phyloP scores from a whole-genome alignment of 92 coral and sea anemone genomes.

The Porites cylindrica region DNA sequence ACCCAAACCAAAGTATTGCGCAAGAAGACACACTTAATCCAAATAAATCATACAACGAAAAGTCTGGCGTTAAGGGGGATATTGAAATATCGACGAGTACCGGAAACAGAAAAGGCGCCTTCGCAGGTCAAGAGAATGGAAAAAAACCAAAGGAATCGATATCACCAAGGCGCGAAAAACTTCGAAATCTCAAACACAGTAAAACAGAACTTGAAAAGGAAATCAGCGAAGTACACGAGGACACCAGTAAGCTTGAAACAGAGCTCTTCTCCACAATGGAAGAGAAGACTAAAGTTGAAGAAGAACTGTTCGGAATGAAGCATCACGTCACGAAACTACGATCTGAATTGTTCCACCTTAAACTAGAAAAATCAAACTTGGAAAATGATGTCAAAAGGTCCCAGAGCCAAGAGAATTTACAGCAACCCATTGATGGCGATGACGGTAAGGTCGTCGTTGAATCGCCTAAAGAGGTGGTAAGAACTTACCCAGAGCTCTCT shows the following conservation, averaged over 20 bases:
- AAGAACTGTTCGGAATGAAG: constrained; percentile 79
- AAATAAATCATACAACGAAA: constrained; percentile 6
- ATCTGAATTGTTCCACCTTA: constrained; percentile 85
- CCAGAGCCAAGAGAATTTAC: constrained; percentile 45
- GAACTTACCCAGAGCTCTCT: constrained; percentile 80
- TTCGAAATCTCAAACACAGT: constrained; percentile 39
- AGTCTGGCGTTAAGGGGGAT: neutral
- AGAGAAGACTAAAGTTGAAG: constrained; percentile 87
- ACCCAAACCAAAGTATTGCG: constrained; percentile 2
- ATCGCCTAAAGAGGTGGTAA: constrained; percentile 43
- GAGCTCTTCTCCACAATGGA: constrained; percentile 92
- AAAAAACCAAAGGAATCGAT: neutral
- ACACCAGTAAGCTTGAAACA: constrained; percentile 82
- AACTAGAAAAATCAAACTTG: constrained; percentile 82
- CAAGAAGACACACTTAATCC: neutral
- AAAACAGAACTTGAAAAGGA: constrained; percentile 71
- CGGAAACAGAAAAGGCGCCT: constrained; percentile 17
- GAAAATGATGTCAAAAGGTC: constrained; percentile 78
- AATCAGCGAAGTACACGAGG: constrained; percentile 77
- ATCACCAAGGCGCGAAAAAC: constrained; percentile 54
- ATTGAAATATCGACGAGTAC: neutral
- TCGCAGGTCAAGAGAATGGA: constrained; percentile 4
- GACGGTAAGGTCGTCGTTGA: constrained; percentile 14
- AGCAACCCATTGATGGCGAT: constrained; percentile 22
- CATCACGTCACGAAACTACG: constrained; percentile 79